phyloP scores from a whole-genome alignment of 2,113 vertebrate genomes.

The Rana temporaria region DNA sequence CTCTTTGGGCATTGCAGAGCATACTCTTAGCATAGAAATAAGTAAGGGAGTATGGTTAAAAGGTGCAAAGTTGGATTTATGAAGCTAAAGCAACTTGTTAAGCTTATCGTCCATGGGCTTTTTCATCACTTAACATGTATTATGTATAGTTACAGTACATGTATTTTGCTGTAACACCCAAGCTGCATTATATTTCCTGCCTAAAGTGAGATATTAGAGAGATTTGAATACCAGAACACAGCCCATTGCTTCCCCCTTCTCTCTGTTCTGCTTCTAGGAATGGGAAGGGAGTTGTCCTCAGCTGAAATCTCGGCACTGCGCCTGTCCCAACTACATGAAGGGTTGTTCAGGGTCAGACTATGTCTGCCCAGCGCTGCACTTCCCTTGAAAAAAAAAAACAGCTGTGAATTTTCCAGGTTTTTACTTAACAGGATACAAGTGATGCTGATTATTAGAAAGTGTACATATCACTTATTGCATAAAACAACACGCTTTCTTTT shows the following conservation, averaged over 20 bases:
- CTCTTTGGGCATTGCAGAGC: not conserved
- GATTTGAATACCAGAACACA: slow-evolving; percentile 22
- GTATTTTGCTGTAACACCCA: slow-evolving; percentile 52
- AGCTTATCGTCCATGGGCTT: slow-evolving; percentile 8
- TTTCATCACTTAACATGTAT: slow-evolving; percentile 27
- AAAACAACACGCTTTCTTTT: not conserved
- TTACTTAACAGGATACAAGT: slow-evolving; percentile 30
- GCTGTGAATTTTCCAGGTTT: slow-evolving; percentile 32
- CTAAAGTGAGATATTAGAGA: slow-evolving; percentile 47
- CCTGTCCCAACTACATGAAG: slow-evolving; percentile 46
- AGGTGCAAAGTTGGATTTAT: slow-evolving; percentile 22
- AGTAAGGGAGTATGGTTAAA: not conserved
- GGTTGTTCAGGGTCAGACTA: slow-evolving; percentile 53
- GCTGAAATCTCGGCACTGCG: slow-evolving; percentile 53
- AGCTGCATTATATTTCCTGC: slow-evolving; percentile 45
- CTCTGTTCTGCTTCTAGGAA: slow-evolving; percentile 48
- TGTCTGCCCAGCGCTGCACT: slow-evolving; percentile 31
- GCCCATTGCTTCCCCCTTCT: slow-evolving; percentile 36
- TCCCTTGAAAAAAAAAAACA: slow-evolving; percentile 10
- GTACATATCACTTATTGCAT: not conserved
- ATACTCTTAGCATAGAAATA: not conserved
- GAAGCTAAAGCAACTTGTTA: slow-evolving; percentile 5
- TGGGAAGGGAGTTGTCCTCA: slow-evolving; percentile 56
- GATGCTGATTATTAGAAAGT: slow-evolving; percentile 34
- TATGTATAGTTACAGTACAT: slow-evolving; percentile 42